Base-by-base conservation (phyloP, 2,797 vertebrate genomes). In the Epinephelus coioides region DNA sequence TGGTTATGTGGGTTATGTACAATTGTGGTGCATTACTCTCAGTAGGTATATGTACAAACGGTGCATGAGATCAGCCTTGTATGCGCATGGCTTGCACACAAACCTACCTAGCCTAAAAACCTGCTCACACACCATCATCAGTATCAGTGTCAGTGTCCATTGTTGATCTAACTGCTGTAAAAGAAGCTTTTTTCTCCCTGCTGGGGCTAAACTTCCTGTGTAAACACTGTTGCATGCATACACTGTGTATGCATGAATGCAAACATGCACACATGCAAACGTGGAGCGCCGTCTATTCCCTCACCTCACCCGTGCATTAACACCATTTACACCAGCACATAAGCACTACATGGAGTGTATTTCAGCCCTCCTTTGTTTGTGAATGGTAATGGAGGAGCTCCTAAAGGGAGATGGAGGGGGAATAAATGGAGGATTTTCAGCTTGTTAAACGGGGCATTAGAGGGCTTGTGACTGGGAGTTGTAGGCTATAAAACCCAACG, bases 391-490 rank as follows among this genome's bases (percentile, higher is more conserved):
- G 63, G 87, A 85, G 73, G 80, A 81, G 84, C 82, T 92, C 79
- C 81, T 90, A 86, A 89, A 91, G 84, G 82, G 89, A 92, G 86
- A 87, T 68, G 86, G 81, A 86, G 76, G 70, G 83, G 75, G 83
- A 92, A 92, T 93, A 91, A 93, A 90, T 89, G 80, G 85, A 90
- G 93, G 94, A 95, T 94, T 94, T 94, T 94, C 92, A 92, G 93
- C 92, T 93, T 94, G 94, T 95, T 94, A 94, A 95, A 94, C 81
- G 75, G 91, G 85, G 93, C 91, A 94, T 94, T 95, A 94, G 92
- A 92, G 90, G 86, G 88, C 93, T 93, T 92, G 91, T 93, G 94
- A 93, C 91, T 92, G 85, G 87, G 90, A 90, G 85, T 90, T 91
- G 91, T 92, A 89, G 83, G 89, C 91, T 69, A 92, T 95, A 93